These are phyloP conservation scores for Drosophila miranda DNA, from an alignment of 1,140 invertebrate species.

Conservation along the genomic window DNA sequence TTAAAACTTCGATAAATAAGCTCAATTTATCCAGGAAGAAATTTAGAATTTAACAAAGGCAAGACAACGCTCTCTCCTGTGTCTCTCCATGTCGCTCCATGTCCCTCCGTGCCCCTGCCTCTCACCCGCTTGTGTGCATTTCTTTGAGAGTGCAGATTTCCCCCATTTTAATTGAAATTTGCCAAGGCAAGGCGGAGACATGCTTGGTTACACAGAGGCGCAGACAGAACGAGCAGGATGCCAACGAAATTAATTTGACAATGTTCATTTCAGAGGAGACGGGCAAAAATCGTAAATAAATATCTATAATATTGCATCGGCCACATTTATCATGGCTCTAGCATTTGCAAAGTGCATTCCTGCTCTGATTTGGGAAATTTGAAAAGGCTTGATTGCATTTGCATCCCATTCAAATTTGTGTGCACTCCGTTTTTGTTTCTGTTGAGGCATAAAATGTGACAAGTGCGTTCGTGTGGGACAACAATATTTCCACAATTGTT, in stretches of 20 bases:
- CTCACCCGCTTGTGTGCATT: conserved; percentile 37
- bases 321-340: neutral
- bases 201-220: conserved; percentile 20
- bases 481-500: conserved; percentile 42
- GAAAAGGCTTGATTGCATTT: conserved; percentile 8
- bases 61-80: conserved; percentile 3
- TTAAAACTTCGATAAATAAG: conserved; percentile 81
- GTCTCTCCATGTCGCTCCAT: neutral
- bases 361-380: conserved; percentile 13
- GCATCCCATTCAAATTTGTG: conserved; percentile 25
- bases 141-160: conserved; percentile 64
- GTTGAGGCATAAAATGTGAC: conserved; percentile 23
- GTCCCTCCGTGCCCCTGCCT: too few relatives aligned
- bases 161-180: conserved; percentile 72
- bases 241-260: conserved; percentile 36
- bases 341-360: neutral
- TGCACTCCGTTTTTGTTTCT: conserved; percentile 21
- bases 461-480: conserved; percentile 26
- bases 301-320: conserved; percentile 6
- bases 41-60: conserved; percentile 60
- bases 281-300: conserved; percentile 15
- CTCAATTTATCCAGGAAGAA: conserved; percentile 73
- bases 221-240: conserved; percentile 7
- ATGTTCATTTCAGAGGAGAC: conserved; percentile 3
- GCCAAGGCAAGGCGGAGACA: conserved; percentile 24